Evolutionary conservation across 2,113 vertebrate genomes (phyloP).

Genomic region (Eclectus roratus): DNA sequence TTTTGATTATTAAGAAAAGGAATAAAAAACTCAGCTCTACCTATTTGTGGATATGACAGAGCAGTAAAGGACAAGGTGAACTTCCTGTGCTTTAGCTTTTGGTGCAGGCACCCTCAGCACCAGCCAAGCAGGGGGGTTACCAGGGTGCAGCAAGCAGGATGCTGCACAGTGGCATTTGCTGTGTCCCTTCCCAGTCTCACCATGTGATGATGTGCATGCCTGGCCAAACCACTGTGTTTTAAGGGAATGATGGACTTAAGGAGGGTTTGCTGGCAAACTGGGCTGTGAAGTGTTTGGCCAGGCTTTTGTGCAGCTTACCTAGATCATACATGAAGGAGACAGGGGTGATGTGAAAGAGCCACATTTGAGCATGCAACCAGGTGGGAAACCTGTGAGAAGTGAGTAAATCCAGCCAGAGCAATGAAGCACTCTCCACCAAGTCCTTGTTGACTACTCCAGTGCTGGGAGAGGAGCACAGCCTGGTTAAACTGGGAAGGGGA

Average conservation of each 20-base stretch:
- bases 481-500: not conserved
- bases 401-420: not conserved
- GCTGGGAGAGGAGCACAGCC: not conserved
- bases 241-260: not conserved
- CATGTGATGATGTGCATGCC: not conserved
- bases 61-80: not conserved
- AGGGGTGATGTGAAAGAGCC: not conserved
- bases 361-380: not conserved
- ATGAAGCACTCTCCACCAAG: not conserved
- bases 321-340: not conserved
- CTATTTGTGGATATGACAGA: not conserved
- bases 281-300: not conserved
- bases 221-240: not conserved
- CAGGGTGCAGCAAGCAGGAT: not conserved
- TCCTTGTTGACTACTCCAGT: not conserved
- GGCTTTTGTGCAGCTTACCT: not conserved
- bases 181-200: not conserved
- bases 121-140: not conserved
- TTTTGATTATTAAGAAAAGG: not conserved
- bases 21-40: not conserved
- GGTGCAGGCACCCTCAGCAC: not conserved
- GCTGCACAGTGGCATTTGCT: not conserved
- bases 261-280: not conserved
- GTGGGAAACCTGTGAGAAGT: not conserved
- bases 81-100: not conserved